Percentiles rank a stretch among this genome's conserved stretches.
These are phyloP conservation scores for Monoplex corrugatus DNA, from an alignment of 2,888 invertebrate genomes.

Conservation along the genomic window DNA sequence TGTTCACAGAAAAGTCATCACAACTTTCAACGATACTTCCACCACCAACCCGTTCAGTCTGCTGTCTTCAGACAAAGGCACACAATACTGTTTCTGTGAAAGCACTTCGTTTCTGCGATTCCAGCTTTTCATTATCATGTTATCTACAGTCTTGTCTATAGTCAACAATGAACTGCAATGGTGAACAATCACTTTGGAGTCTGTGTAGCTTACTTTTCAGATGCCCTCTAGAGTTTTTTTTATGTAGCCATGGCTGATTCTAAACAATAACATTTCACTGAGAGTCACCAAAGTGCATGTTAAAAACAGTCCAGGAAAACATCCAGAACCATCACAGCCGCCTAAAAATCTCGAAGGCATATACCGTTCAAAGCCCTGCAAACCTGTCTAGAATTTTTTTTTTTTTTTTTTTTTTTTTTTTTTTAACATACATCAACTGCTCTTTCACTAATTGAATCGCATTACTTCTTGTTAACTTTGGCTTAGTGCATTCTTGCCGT, in stretches of 20 bases:
- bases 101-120: background rate
- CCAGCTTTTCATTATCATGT: background rate
- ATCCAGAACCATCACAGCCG: background rate
- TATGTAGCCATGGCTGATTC: background rate
- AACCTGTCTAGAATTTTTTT: background rate
- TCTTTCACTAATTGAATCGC: too few relatives aligned
- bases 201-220: background rate
- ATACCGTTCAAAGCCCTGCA: background rate
- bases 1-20: background rate
- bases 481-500: background rate
- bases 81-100: constrained; percentile 12
- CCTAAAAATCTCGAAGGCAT: background rate
- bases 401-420: too few relatives aligned
- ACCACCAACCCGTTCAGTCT: background rate
- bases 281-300: too few relatives aligned
- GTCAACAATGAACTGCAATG: background rate
- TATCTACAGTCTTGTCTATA: background rate
- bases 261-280: background rate
- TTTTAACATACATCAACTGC: too few relatives aligned
- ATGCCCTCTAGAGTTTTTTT: background rate
- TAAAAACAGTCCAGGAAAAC: too few relatives aligned
- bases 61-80: background rate
- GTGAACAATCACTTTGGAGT: background rate
- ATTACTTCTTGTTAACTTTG: too few relatives aligned
- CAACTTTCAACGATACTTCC: background rate